Evolutionary conservation across 2,113 vertebrate species (phyloP).

Genomic region (Meles meles): DNA sequence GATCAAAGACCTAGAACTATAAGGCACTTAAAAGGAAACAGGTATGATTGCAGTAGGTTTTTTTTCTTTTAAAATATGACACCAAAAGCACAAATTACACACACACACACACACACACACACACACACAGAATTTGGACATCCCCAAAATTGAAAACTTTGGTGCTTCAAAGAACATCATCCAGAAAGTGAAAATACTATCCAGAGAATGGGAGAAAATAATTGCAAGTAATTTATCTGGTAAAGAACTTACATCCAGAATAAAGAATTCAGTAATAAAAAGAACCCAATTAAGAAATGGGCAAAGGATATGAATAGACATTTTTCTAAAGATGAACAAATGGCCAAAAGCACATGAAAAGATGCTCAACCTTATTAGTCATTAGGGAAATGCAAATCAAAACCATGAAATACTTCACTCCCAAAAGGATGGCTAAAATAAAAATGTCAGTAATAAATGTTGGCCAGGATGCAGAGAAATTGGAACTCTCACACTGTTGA

Average conservation of each 20-base stretch:
- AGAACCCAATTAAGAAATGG: not conserved
- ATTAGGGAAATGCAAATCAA: not conserved
- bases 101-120: too few relatives aligned
- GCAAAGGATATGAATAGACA: not conserved
- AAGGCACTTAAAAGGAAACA: not conserved
- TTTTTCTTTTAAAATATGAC: not conserved
- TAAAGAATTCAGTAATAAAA: not conserved
- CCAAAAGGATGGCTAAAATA: not conserved
- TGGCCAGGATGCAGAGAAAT: not conserved
- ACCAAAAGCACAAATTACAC: not conserved
- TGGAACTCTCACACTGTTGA: not conserved
- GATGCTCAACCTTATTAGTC: not conserved
- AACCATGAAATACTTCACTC: not conserved
- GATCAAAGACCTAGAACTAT: not conserved
- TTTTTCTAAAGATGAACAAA: not conserved
- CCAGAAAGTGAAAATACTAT: not conserved
- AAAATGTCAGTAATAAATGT: not conserved
- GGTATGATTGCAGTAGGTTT: not conserved
- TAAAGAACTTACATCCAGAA: not conserved
- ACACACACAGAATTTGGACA: not conserved
- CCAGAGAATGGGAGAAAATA: not conserved
- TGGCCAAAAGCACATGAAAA: not conserved
- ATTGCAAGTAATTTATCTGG: not conserved
- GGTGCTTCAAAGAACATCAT: not conserved
- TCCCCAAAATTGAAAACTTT: not conserved